phyloP scores from a whole-genome alignment of 1,140 invertebrate species.

The Zaprionus africanus region DNA sequence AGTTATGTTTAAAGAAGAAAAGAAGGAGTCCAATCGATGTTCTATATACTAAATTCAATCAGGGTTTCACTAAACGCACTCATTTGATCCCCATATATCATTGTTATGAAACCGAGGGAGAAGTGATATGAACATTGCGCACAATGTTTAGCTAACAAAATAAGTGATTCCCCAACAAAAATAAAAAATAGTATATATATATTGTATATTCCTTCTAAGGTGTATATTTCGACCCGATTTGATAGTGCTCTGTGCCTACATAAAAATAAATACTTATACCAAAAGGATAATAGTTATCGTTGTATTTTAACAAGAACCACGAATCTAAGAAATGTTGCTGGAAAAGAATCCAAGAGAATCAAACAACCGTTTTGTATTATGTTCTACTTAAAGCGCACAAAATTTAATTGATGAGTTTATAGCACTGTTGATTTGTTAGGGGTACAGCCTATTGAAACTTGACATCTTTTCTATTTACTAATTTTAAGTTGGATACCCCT shows the following conservation, averaged over 20 bases:
- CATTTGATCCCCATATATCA: conserved; percentile 3
- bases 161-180: neutral
- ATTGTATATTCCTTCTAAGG: neutral
- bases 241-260: neutral
- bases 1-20: neutral
- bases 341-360: neutral
- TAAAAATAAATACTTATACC: neutral
- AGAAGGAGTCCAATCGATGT: neutral
- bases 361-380: neutral
- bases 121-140: neutral
- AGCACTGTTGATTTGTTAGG: neutral
- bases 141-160: neutral
- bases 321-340: neutral
- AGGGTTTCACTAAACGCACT: neutral
- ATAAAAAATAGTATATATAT: neutral
- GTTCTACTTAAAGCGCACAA: neutral
- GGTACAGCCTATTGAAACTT: too few relatives aligned
- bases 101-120: neutral
- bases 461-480: neutral
- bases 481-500: neutral
- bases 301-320: neutral
- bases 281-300: conserved; percentile 1
- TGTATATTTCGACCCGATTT: neutral
- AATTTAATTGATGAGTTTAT: neutral
- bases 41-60: conserved; percentile 1